Base-by-base conservation (phyloP, 2,113 vertebrate species). In the Tachuris rubrigastra region DNA sequence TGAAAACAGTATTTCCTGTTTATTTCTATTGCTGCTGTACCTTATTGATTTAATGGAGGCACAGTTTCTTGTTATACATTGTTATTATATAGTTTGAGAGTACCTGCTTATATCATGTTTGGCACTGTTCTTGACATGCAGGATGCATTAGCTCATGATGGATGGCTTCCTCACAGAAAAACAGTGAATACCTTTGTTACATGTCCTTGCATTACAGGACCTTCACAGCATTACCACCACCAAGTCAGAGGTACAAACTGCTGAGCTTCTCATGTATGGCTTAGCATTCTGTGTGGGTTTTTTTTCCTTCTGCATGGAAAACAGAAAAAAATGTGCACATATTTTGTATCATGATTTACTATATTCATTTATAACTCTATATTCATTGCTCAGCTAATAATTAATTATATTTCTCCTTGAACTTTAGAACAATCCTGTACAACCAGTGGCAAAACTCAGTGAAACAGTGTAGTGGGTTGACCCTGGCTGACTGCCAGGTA, bases 131-230 rank as follows among this genome's bases (percentile, higher is more conserved):
- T 56, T 85, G 55, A 35, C 55, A 21, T 30, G 58, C 46, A 73
- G 58, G 87, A 56, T 91, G 44, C 59, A 41, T 91, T 92, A 67
- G 82, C 77, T 95, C 12, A 2, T 93, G 65, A 95, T 89, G 84
- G 66, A 86, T 93, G 60, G 53, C 49, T 97, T 83, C 46, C 60
- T 60, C 47, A 12, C 5, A 39, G 71, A 44, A 47, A 39, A 53
- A 87, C 62, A 77, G 52, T 47, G 44, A 81, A 27, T 65, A 14
- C 37, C 42, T n/a, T 77, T 92, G 78, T 47, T 75, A 46, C 5
- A 3, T 53, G 82, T 16, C 46, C 87, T 91, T 89, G 46, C 30
- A 30, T 79, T 80, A 46, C 25, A 63, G 44, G 75, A 46, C 49
- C 80, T 81, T 89, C 75, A 56, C 20, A 79, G 41, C 31, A 52